Evolutionary conservation across 2,113 vertebrate species (phyloP), one percentile per base, ranked within the genome.

Genomic region (Macquaria australasica): DNA sequence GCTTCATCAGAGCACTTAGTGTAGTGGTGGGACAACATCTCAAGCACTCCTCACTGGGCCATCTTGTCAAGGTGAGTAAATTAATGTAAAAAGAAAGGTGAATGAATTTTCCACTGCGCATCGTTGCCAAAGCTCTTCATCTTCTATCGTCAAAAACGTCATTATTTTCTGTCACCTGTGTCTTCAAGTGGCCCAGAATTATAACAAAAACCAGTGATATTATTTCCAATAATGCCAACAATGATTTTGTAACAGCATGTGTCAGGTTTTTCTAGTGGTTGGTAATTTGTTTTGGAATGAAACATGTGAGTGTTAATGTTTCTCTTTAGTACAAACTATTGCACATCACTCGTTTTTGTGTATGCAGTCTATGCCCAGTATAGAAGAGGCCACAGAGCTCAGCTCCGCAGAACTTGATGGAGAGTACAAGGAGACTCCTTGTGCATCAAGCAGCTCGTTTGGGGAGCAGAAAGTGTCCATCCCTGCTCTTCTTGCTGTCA

Each of bases 1-100:
- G 97, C 16, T 95, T 98, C 88, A 96, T 96, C 82, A 95, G 97
- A 89, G 97, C 97, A 1, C 95, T 99, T 25, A 96, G 97, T 25
- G 23, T 98, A 25, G 93, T 94, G 48, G 68, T 86, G 5, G 96
- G 96, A 69, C 95, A 94, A 28, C 85, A 87, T 0, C 81, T 97
- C 68, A 79, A 80, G 41, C 93, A 73, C 51, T 82, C 85, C 59
- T 23, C 87, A 39, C 20, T 73, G 48, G 60, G 31, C 23, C 48
- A 85, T 48, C n/a, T 89, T 59, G 73, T 90, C 10, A 91, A 93
- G 91, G 96, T 95, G 76, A 87, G 70, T 62, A 1, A 28, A 73
- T 18, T 0, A 28, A 31, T 39, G 28, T 9, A 20, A 59, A 60
- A 55, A 55, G 12, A 81, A 68, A 72, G 37, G 5, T 14, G 5